Conservation (phyloP, 2,797 vertebrate genomes). For the Mallotus villosus region DNA sequence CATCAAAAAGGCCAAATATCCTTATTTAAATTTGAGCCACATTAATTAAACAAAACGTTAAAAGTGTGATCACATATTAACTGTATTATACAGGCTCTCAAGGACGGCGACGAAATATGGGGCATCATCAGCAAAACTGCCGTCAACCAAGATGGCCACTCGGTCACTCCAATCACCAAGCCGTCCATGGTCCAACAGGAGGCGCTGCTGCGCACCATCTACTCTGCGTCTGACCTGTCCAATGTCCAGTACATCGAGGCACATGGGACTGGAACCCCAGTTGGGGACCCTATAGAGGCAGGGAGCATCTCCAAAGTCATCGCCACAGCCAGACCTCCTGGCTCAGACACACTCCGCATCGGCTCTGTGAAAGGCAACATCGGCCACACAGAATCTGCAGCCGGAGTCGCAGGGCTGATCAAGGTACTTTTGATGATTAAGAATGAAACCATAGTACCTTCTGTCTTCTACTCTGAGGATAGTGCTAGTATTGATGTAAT, state of each 20-base stretch:
- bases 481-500: slow-evolving; percentile 70
- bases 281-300: slow-evolving; percentile 79
- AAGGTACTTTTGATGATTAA: slow-evolving; percentile 91
- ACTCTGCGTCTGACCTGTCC: slow-evolving; percentile 66
- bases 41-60: neutral
- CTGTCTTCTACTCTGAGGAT: slow-evolving; percentile 77
- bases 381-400: slow-evolving; percentile 85
- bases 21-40: neutral
- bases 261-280: slow-evolving; percentile 81
- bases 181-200: slow-evolving; percentile 78
- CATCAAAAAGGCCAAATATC: neutral
- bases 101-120: slow-evolving; percentile 83
- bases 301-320: slow-evolving; percentile 73
- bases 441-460: slow-evolving; percentile 82
- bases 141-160: slow-evolving; percentile 82
- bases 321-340: slow-evolving; percentile 63
- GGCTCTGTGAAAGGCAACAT: slow-evolving; percentile 86
- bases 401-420: slow-evolving; percentile 84
- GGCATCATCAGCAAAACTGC: slow-evolving; percentile 81
- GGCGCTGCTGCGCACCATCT: slow-evolving; percentile 76
- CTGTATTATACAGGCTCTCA: slow-evolving; percentile 70
- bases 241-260: slow-evolving; percentile 80
- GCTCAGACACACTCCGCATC: slow-evolving; percentile 60
- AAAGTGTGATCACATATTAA: neutral
- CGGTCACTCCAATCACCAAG: slow-evolving; percentile 77